Percentiles rank a stretch among this genome's conserved stretches.
Conservation (phyloP, 2,113 vertebrate species). For the Centropristis striata region DNA sequence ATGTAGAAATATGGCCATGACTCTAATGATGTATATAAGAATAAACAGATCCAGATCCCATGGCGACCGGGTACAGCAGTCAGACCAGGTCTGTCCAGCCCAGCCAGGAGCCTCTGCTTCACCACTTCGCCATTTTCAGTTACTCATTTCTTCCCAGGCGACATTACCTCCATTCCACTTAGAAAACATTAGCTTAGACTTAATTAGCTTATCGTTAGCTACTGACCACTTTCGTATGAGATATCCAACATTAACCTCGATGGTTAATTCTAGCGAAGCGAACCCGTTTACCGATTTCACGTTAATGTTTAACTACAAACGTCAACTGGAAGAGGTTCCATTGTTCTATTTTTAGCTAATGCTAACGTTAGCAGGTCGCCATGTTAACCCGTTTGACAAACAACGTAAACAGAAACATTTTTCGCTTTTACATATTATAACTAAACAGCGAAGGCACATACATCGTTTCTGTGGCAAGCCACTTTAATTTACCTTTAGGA, state of each 20-base stretch:
- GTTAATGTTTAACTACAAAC: background rate
- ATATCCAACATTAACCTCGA: accelerated
- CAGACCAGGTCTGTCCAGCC: too few species aligned
- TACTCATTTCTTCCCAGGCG: constrained; percentile 36
- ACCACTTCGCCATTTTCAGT: constrained; percentile 74
- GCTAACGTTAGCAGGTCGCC: constrained; percentile 26
- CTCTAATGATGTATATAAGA: too few species aligned
- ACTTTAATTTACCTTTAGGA: constrained; percentile 51
- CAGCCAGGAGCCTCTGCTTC: background rate
- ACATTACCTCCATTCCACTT: constrained; percentile 15
- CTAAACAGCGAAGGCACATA: accelerated
- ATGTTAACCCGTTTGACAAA: background rate
- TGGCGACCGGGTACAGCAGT: too few species aligned
- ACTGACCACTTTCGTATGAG: accelerated
- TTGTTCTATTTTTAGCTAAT: constrained; percentile 77
- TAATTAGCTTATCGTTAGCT: background rate
- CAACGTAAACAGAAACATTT: background rate
- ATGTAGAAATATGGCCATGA: too few species aligned
- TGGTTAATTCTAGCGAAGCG: accelerated
- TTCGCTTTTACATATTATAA: accelerated
- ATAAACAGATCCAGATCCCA: accelerated
- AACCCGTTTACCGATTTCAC: accelerated
- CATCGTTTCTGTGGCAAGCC: accelerated
- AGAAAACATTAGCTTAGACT: background rate
- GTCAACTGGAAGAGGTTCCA: constrained; percentile 22